Percentiles rank a stretch among this genome's conserved stretches.
These are phyloP conservation scores for Chlorocebus sabaeus DNA, from an alignment of 2,113 vertebrate species.

Conservation along the genomic window DNA sequence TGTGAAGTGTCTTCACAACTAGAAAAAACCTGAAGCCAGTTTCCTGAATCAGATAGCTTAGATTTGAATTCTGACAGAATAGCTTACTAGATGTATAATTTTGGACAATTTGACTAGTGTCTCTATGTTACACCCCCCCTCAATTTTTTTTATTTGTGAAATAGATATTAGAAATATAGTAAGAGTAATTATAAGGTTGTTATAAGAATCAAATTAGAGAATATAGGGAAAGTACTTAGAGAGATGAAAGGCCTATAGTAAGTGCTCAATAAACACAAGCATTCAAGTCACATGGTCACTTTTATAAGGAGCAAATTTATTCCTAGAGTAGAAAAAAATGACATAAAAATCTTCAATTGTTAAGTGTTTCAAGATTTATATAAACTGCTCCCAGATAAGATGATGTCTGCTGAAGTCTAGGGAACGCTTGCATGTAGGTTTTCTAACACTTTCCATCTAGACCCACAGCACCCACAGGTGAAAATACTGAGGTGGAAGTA, in stretches of 20 bases:
- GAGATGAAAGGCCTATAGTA: neutral
- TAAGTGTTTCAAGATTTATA: neutral
- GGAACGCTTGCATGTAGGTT: neutral
- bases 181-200: neutral
- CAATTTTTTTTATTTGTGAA: neutral
- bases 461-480: neutral
- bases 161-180: neutral
- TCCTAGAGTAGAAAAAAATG: neutral
- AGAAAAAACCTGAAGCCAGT: neutral
- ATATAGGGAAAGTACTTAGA: neutral
- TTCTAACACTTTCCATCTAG: neutral
- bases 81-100: neutral
- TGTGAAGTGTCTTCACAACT: neutral
- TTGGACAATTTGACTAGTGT: neutral
- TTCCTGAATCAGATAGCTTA: neutral
- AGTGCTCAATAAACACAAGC: neutral
- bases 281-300: neutral
- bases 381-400: neutral
- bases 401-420: neutral
- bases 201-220: neutral
- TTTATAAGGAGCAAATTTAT: neutral
- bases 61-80: neutral
- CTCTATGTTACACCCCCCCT: neutral
- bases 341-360: neutral
- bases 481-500: neutral